Percentiles rank a stretch among this genome's conserved stretches.
Conservation (phyloP, 2,888 invertebrate species). For the Lithophane leautieri region DNA sequence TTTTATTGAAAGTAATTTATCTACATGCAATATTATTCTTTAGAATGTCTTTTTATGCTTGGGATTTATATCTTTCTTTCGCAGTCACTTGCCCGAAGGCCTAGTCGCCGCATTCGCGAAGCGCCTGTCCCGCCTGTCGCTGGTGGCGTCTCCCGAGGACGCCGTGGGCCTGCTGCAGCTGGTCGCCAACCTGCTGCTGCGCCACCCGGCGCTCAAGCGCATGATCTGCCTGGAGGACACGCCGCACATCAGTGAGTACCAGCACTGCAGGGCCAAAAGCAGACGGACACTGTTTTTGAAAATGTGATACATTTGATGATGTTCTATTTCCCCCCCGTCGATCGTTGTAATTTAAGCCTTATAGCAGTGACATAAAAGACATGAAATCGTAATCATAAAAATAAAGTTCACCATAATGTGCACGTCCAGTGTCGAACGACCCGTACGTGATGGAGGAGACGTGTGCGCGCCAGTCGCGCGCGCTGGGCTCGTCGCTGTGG, state of each 20-base stretch:
- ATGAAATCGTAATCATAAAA: not conserved
- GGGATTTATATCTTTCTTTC: not conserved
- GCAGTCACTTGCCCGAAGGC: conserved; percentile 96
- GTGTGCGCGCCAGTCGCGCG: conserved; percentile 94
- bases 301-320: not conserved
- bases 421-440: conserved; percentile 91
- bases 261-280: too few relatives aligned
- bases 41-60: not conserved
- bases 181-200: conserved; percentile 95
- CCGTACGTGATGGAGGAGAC: conserved; percentile 96
- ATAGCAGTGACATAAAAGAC: not conserved
- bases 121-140: conserved; percentile 95
- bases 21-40: not conserved
- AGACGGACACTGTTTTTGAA: not conserved
- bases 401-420: not conserved
- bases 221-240: conserved; percentile 84
- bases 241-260: conserved; percentile 82
- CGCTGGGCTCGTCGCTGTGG: conserved; percentile 97
- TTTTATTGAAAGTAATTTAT: not conserved
- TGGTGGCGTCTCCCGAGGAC: conserved; percentile 95
- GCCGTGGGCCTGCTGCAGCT: conserved; percentile 94
- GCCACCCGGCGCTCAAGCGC: conserved; percentile 95
- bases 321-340: not conserved
- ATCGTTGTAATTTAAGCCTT: not conserved
- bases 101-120: conserved; percentile 98